These are phyloP conservation scores for Girardinichthys multiradiatus DNA, from an alignment of 2,113 vertebrate species.

Conservation along the genomic window DNA sequence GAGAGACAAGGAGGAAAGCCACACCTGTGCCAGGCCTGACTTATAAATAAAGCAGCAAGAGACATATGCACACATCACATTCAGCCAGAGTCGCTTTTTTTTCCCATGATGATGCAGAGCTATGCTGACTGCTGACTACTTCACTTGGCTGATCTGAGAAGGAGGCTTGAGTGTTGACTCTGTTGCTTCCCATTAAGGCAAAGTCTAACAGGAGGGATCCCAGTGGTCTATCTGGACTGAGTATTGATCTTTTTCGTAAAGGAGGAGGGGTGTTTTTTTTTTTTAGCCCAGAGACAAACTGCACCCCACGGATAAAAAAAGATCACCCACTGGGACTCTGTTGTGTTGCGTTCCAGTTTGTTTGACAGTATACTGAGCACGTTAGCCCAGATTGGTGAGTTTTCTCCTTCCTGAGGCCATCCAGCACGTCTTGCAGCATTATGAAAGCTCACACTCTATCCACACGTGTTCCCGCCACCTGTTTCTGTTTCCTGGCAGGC, in stretches of 20 bases:
- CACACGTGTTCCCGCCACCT: conserved; percentile 50
- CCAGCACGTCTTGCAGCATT: conserved; percentile 41
- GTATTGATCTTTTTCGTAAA: conserved; percentile 50
- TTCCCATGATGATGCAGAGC: conserved; percentile 66
- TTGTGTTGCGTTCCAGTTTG: conserved; percentile 54
- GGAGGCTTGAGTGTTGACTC: conserved; percentile 55
- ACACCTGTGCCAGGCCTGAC: conserved; percentile 69
- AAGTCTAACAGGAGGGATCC: conserved; percentile 55
- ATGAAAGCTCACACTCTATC: conserved; percentile 63
- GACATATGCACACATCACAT: conserved; percentile 16
- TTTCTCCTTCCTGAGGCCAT: conserved; percentile 3
- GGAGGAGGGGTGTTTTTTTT: conserved; percentile 4
- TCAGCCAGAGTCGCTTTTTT: conserved; percentile 43
- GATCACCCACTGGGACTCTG: conserved; percentile 33
- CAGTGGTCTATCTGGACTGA: conserved; percentile 53
- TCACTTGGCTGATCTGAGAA: conserved; percentile 62
- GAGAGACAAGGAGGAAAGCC: conserved; percentile 50
- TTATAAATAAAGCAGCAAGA: conserved; percentile 25
- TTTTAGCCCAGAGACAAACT: conserved; percentile 48
- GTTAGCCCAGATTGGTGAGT: conserved; percentile 32
- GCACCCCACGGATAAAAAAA: conserved; percentile 27
- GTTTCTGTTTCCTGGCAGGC: conserved; percentile 57
- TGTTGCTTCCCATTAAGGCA: conserved; percentile 54
- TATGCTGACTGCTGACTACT: conserved; percentile 69
- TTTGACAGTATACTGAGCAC: conserved; percentile 38